These are phyloP conservation scores for Pogonocichla stellata DNA, from an alignment of 2,113 vertebrate species.

Conservation along the genomic window DNA sequence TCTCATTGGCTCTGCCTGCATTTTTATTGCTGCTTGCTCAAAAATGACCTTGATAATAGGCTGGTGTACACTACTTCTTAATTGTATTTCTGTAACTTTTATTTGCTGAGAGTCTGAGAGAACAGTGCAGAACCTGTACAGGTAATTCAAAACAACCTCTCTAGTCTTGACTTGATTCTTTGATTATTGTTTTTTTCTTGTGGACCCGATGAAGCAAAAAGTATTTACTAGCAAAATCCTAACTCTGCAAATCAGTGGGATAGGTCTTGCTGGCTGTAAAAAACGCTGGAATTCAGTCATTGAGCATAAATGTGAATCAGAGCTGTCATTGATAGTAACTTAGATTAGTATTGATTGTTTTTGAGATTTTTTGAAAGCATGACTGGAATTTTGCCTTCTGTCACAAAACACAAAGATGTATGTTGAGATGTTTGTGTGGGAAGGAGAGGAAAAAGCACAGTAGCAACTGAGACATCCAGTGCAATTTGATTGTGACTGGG, in stretches of 20 bases:
- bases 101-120: background rate
- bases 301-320: background rate
- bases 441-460: background rate
- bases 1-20: background rate
- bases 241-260: background rate
- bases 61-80: background rate
- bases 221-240: background rate
- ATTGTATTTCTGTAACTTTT: background rate
- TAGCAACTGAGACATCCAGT: background rate
- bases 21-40: background rate
- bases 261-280: background rate
- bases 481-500: background rate
- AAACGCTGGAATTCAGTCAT: background rate
- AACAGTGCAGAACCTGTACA: background rate
- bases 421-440: background rate
- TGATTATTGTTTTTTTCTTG: background rate
- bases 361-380: background rate
- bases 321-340: background rate
- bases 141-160: background rate
- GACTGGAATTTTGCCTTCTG: background rate
- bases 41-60: background rate
- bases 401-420: background rate
- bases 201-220: background rate
- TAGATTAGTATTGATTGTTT: background rate
- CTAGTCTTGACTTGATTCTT: background rate